These are phyloP conservation scores for Triops longicaudatus DNA, from an alignment of 1,140 invertebrate species.

Conservation along the genomic window DNA sequence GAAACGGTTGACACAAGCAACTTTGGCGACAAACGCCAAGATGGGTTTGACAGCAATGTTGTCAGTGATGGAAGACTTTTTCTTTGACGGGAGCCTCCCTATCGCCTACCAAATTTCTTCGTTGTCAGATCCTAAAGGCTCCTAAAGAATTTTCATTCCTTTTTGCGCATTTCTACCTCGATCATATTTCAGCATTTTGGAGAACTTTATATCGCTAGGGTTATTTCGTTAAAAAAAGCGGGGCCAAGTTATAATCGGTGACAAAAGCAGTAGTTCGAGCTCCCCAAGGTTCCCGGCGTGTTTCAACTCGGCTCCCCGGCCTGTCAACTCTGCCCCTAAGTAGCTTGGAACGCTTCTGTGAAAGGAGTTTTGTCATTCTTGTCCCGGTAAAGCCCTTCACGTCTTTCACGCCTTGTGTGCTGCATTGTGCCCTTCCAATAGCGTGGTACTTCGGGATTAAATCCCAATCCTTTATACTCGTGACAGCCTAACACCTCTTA, in stretches of 20 bases:
- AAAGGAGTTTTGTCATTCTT: slow-evolving; percentile 2
- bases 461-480: background rate
- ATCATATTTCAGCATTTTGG: background rate
- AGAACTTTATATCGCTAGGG: background rate
- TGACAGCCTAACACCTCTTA: background rate
- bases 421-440: background rate
- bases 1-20: background rate
- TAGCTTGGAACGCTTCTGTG: background rate
- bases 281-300: too few species aligned
- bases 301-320: background rate
- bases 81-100: too few species aligned
- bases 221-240: background rate
- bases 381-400: background rate
- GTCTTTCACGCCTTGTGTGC: background rate
- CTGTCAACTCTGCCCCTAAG: background rate
- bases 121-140: too few species aligned
- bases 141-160: background rate
- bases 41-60: background rate
- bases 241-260: too few species aligned
- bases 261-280: too few species aligned
- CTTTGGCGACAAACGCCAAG: background rate
- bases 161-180: background rate
- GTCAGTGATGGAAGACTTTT: slow-evolving; percentile 4
- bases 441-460: background rate
- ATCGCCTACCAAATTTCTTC: too few species aligned